Base-by-base conservation (phyloP, 1,140 invertebrate genomes). In the Onthophagus taurus region DNA sequence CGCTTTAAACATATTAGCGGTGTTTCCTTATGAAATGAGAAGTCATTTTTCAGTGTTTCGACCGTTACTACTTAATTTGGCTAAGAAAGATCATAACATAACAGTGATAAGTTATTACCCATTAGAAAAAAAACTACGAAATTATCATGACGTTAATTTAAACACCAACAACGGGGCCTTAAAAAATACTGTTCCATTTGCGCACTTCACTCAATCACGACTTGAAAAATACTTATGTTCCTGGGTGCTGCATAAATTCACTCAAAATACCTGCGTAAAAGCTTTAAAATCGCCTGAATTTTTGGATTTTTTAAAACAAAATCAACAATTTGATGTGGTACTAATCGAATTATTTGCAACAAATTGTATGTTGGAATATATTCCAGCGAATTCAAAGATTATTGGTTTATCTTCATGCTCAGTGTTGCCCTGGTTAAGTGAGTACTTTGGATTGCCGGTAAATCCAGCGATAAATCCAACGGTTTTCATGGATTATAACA, bases 41-140 rank as follows among this genome's bases (percentile, higher is more conserved):
- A 85, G 82, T 52, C 45, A 47, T 23, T 42, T 35, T 21, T 21
- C 34, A 21, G 75, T 80, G 11, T 78, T 77, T 50, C 65, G 75
- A 36, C 75, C 75, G 0, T 56, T 85, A 4, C 63, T 84, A 2
- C 67, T 71, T 13, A 78, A 75, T 44, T 54, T 86, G 23, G 70
- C 72, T 1, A 65, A 62, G 42, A 68, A 74, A 8, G 80, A 79
- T 24, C 79, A 85, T 52, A 65, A 79, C 8, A 42, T 85, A n/a
- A 83, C 80, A 0, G 73, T 84, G 13, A 61, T 84, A 14, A 80
- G 73, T 16, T 70, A 76, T 51, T 81, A 80, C 34, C 69, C 72
- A 47, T 53, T 66, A 31, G 51, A 63, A 12, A 60, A 71, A 21
- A 56, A 68, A 2, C 50, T 72, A 18, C 17, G 45, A 12, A 64